These are phyloP conservation scores for Drosophila orosa DNA, from an alignment of 1,140 invertebrate species.

Conservation along the genomic window DNA sequence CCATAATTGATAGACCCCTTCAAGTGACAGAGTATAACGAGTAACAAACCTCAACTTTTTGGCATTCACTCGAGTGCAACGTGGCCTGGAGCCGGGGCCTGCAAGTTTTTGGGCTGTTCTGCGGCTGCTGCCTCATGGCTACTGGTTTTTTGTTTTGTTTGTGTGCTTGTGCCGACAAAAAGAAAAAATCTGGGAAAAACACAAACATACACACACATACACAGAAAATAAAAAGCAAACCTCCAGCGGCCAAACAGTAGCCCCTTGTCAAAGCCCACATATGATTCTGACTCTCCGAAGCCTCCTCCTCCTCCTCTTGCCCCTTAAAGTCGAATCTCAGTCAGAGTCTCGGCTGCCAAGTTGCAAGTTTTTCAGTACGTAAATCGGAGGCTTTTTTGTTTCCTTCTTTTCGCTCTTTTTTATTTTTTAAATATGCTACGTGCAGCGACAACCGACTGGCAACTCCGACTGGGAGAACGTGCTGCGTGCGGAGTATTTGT, in stretches of 20 bases:
- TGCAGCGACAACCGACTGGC: slow-evolving; percentile 57
- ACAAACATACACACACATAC: slow-evolving; percentile 18
- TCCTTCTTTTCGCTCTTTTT: slow-evolving; percentile 6
- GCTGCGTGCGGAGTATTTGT: slow-evolving; percentile 77
- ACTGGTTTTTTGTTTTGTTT: slow-evolving; percentile 67
- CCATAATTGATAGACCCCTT: slow-evolving; percentile 33
- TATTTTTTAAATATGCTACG: slow-evolving; percentile 75
- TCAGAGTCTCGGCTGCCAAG: slow-evolving; percentile 44
- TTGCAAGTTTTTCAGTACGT: slow-evolving; percentile 66
- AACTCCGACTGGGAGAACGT: slow-evolving; percentile 59
- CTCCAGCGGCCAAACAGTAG: slow-evolving; percentile 66
- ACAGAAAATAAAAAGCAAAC: slow-evolving; percentile 20
- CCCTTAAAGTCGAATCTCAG: slow-evolving; percentile 12
- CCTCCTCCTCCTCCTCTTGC: neutral
- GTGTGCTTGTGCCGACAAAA: slow-evolving; percentile 46
- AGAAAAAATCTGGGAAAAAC: slow-evolving; percentile 30
- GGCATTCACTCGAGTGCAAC: slow-evolving; percentile 72
- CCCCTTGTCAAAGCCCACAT: slow-evolving; percentile 64
- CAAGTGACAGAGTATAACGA: slow-evolving; percentile 28
- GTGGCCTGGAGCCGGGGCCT: slow-evolving; percentile 60
- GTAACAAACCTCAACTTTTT: slow-evolving; percentile 63
- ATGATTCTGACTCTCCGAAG: slow-evolving; percentile 25
- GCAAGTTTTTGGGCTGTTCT: slow-evolving; percentile 49
- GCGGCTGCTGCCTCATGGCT: slow-evolving; percentile 64
- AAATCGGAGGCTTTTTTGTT: slow-evolving; percentile 65